phyloP scores from a whole-genome alignment of 2,797 vertebrate species.

The Borostomias antarcticus region DNA sequence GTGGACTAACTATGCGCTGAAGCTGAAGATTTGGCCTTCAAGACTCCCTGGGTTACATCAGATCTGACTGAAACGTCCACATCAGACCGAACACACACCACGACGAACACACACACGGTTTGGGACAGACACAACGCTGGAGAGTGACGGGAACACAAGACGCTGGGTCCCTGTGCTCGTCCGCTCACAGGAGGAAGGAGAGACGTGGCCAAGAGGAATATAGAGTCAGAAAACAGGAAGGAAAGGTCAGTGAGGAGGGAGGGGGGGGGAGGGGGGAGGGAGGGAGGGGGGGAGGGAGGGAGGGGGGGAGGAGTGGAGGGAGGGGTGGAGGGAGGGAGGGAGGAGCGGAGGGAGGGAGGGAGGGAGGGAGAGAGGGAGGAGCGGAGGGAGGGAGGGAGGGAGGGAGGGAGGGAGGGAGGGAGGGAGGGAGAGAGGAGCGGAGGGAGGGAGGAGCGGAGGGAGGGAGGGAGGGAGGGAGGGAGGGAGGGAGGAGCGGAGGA shows the following conservation, averaged over 20 bases:
- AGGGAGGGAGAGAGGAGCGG: neutral
- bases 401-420: conserved; percentile 24
- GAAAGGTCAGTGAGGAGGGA: no score
- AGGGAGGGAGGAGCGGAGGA: conserved; percentile 14
- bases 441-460: neutral
- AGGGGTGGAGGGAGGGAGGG: no score
- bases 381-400: conserved; percentile 26
- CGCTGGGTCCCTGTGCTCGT: conserved; percentile 27
- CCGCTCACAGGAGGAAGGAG: conserved; percentile 21
- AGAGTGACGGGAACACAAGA: conserved; percentile 45
- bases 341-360: neutral
- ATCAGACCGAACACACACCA: conserved; percentile 14
- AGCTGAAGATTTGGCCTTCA: neutral
- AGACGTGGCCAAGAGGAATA: conserved; percentile 9
- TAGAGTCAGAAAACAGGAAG: neutral
- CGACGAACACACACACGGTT: conserved; percentile 23
- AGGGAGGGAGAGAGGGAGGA: conserved; percentile 22
- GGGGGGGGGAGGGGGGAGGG: conserved; percentile 17
- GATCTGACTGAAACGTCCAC: conserved; percentile 64
- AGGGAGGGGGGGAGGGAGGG: conserved; percentile 32
- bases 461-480: conserved; percentile 22
- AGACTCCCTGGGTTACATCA: conserved; percentile 5
- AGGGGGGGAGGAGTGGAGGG: conserved; percentile 25
- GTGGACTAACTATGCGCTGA: no score
- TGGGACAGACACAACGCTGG: conserved; percentile 34